Conservation (phyloP, 2,888 invertebrate genomes). For the Eumerus sabulonum region DNA sequence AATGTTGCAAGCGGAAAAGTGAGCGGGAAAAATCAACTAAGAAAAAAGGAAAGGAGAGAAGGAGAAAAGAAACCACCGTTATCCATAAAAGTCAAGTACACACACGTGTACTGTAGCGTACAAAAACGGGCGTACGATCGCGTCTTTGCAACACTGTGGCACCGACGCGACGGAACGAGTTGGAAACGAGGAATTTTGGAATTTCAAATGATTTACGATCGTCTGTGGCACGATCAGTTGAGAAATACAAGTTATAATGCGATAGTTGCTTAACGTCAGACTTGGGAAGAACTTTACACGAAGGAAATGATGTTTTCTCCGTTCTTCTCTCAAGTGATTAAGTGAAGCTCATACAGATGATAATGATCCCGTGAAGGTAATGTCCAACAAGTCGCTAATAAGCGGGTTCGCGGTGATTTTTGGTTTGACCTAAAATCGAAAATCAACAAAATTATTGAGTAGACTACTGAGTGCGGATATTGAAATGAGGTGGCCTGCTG, state of each 20-base stretch:
- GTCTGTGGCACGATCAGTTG: slow-evolving; percentile 55
- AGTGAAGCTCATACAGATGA: neutral
- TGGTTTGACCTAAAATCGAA: neutral
- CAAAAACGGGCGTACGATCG: slow-evolving; percentile 2
- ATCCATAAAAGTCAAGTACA: slow-evolving; percentile 60
- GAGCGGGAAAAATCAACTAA: slow-evolving; percentile 46
- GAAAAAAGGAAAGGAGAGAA: slow-evolving; percentile 10
- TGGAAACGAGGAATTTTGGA: slow-evolving; percentile 21
- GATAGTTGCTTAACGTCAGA: slow-evolving; percentile 32
- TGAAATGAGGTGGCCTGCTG: too few relatives aligned
- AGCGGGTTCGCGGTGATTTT: neutral
- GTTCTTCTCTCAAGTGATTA: neutral
- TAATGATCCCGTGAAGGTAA: neutral
- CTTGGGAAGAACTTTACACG: slow-evolving; percentile 29
- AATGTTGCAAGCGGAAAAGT: slow-evolving; percentile 42
- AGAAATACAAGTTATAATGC: slow-evolving; percentile 1
- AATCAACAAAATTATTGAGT: neutral
- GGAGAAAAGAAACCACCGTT: slow-evolving; percentile 37
- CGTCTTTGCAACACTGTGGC: slow-evolving; percentile 45
- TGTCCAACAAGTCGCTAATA: neutral
- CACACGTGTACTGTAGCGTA: slow-evolving; percentile 16
- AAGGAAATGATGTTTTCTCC: slow-evolving; percentile 11
- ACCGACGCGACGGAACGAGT: slow-evolving; percentile 14
- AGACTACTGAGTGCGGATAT: too few relatives aligned
- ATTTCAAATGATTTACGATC: slow-evolving; percentile 56